Conservation (phyloP, 2,113 vertebrate genomes). For the Amphiprion ocellaris region DNA sequence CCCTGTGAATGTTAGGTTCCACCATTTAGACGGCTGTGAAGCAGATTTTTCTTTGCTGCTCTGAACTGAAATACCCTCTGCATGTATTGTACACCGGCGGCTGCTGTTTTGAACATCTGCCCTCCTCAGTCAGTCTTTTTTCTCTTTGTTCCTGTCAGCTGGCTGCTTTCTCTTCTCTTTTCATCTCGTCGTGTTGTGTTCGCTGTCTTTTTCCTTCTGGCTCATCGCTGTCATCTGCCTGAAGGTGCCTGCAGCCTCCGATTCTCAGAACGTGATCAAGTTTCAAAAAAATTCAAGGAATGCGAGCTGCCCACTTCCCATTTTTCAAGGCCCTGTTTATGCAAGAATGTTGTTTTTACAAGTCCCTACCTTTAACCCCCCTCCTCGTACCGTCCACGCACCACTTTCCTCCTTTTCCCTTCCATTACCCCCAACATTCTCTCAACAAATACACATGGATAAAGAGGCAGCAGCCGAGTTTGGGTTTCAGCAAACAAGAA, state of each 20-base stretch:
- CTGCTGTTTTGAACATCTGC: slow-evolving; percentile 33
- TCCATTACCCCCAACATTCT: slow-evolving; percentile 49
- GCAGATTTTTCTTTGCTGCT: no score
- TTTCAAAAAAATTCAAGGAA: slow-evolving; percentile 79
- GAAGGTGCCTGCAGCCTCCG: slow-evolving; percentile 48
- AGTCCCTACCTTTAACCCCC: slow-evolving; percentile 54
- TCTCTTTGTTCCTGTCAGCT: slow-evolving; percentile 19
- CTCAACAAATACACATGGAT: slow-evolving; percentile 29
- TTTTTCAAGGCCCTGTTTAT: slow-evolving; percentile 80
- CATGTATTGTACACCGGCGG: not conserved
- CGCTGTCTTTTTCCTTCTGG: not conserved
- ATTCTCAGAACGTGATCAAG: slow-evolving; percentile 71
- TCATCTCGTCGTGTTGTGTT: slow-evolving; percentile 22
- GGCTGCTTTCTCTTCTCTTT: slow-evolving; percentile 29
- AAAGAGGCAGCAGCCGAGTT: not conserved
- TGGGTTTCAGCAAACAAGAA: slow-evolving; percentile 38
- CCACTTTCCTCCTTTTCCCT: slow-evolving; percentile 17
- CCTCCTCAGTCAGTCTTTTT: not conserved
- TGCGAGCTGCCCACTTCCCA: slow-evolving; percentile 68
- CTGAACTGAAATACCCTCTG: not conserved
- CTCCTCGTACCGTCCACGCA: not conserved
- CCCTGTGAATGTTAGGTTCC: not conserved
- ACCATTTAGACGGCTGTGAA: no score
- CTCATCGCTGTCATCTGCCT: slow-evolving; percentile 58
- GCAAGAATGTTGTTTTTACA: slow-evolving; percentile 82